phyloP scores from a whole-genome alignment of 37 sponge, comb jelly and placozoan genomes.

The Axinella damicornis region DNA sequence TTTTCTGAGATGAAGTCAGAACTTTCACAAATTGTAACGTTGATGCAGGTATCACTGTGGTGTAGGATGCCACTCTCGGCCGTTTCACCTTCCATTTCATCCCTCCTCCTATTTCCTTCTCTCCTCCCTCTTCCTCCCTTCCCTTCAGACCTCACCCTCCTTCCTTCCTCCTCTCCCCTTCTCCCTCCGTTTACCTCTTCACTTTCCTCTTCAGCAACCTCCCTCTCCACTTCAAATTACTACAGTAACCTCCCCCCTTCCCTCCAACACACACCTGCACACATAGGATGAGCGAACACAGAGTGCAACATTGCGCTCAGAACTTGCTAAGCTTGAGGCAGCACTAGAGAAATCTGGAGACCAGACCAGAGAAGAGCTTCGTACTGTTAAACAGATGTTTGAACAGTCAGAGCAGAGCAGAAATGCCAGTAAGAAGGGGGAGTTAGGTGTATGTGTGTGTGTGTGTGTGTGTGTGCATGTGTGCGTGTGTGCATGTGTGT shows the following conservation, averaged over 20 bases:
- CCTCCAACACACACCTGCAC: conserved; percentile 1
- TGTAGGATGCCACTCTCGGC: too few relatives aligned
- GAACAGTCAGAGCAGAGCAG: conserved; percentile 79
- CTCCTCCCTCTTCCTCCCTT: too few relatives aligned
- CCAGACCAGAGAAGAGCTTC: conserved; percentile 59
- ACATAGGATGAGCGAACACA: conserved; percentile 49
- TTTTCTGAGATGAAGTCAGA: too few relatives aligned
- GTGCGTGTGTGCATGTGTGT: too few relatives aligned
- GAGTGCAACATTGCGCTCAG: conserved; percentile 11
- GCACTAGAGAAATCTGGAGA: conserved; percentile 25
- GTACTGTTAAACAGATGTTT: conserved; percentile 73
- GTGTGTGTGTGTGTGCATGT: too few relatives aligned
- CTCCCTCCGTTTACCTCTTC: not conserved
- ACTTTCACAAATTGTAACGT: too few relatives aligned
- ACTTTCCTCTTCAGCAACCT: not conserved
- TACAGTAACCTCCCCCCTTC: too few relatives aligned
- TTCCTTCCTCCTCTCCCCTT: not conserved
- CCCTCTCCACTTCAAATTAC: not conserved
- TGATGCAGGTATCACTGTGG: too few relatives aligned
- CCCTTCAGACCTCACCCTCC: too few relatives aligned
- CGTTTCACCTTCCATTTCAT: too few relatives aligned
- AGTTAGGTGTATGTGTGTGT: too few relatives aligned
- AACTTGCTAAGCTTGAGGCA: conserved; percentile 33
- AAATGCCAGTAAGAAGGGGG: conserved; percentile 36
- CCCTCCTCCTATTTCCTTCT: too few relatives aligned